A percentile compares a stretch with the other conserved stretches of the same genome.
These are phyloP conservation scores for human DNA, from an alignment of 2,113 vertebrate genomes.

Conservation along the genomic window DNA sequence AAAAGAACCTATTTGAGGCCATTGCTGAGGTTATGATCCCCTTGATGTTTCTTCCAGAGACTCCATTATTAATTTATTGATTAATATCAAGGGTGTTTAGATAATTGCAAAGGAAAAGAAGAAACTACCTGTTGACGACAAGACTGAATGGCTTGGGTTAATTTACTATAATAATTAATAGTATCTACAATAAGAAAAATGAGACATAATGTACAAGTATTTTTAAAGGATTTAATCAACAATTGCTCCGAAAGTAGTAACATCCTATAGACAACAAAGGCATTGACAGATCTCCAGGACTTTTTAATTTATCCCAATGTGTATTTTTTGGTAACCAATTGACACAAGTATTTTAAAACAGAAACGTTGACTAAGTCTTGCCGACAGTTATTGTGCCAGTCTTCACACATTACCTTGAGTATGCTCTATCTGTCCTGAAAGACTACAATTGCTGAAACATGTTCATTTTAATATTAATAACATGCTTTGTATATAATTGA, in stretches of 20 bases:
- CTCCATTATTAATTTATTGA: not conserved
- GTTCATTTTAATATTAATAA: not conserved
- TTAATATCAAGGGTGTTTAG: not conserved
- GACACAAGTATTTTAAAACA: not conserved
- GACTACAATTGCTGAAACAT: not conserved
- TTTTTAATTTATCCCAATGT: not conserved
- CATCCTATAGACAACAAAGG: not conserved
- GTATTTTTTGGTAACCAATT: not conserved
- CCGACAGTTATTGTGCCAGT: not conserved
- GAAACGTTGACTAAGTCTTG: not conserved
- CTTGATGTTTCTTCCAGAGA: not conserved
- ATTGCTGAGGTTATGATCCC: not conserved
- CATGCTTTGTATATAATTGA: not conserved
- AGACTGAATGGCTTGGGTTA: not conserved
- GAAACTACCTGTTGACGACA: not conserved
- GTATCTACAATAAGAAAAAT: not conserved
- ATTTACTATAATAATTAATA: not conserved
- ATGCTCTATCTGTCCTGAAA: not conserved
- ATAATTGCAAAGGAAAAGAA: not conserved
- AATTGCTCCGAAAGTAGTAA: not conserved
- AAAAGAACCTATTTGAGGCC: not conserved
- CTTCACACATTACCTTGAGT: not conserved
- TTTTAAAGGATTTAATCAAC: slow-evolving; percentile 9
- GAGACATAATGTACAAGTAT: not conserved
- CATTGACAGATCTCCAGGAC: not conserved